Percentiles rank a stretch among this genome's conserved stretches.
phyloP scores from a whole-genome alignment of 2,888 invertebrate genomes.

The Ypsolopha scabrella region DNA sequence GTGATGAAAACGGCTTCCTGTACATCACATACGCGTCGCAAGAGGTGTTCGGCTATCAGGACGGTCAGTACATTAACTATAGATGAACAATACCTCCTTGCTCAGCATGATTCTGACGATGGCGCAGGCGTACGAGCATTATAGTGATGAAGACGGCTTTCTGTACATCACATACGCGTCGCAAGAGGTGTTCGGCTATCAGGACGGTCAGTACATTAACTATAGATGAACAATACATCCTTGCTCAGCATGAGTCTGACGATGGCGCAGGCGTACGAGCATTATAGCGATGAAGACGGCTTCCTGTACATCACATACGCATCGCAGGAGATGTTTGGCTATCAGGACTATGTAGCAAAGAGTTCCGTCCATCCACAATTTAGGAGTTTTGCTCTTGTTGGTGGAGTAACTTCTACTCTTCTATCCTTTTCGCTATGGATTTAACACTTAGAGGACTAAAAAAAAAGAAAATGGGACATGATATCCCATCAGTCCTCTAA shows the following conservation, averaged over 20 bases:
- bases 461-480: no score
- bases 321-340: constrained; percentile 90
- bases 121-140: constrained; percentile 82
- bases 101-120: constrained; percentile 87
- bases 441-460: no score
- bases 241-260: constrained; percentile 85
- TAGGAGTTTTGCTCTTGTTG: not conserved
- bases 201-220: constrained; percentile 72
- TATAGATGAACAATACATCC: constrained; percentile 85
- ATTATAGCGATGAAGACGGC: constrained; percentile 83
- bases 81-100: constrained; percentile 86
- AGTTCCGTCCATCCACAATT: not conserved
- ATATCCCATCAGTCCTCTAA: no score
- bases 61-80: constrained; percentile 35
- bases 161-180: constrained; percentile 91
- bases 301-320: constrained; percentile 92
- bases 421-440: no score
- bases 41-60: constrained; percentile 83
- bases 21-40: constrained; percentile 92
- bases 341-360: constrained; percentile 27
- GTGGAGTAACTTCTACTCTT: no score
- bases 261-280: constrained; percentile 83
- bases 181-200: constrained; percentile 86
- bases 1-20: constrained; percentile 87
- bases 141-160: constrained; percentile 86